Evolutionary conservation across 2,113 vertebrate species (phyloP).

Genomic region (Rostratula benghalensis): DNA sequence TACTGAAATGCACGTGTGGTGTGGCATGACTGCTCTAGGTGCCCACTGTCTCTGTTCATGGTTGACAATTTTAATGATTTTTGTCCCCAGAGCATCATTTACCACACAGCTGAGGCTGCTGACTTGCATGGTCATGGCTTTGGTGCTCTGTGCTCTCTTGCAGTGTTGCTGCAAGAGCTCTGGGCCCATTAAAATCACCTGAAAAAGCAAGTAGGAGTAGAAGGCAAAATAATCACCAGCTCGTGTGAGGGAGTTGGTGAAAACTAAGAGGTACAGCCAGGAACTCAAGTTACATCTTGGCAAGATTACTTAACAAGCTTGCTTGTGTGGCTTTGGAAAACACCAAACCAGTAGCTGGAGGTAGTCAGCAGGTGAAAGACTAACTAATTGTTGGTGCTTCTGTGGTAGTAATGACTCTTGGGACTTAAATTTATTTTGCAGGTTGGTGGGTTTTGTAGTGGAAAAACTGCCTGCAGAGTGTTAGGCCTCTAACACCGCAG

Average conservation of each 20-base stretch:
- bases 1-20: fast-evolving
- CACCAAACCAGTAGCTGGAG: background rate
- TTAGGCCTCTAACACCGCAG: background rate
- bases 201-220: background rate
- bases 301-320: background rate
- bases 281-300: conserved; percentile 26
- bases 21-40: background rate
- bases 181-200: background rate
- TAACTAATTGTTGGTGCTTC: background rate
- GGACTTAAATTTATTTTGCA: background rate
- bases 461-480: background rate
- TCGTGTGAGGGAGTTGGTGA: background rate
- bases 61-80: background rate
- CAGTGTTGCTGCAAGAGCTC: background rate
- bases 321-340: background rate
- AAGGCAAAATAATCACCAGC: background rate
- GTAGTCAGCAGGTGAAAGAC: background rate
- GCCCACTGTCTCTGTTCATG: background rate
- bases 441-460: background rate
- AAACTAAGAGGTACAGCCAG: background rate
- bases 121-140: fast-evolving
- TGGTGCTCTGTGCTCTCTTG: background rate
- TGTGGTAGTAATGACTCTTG: background rate
- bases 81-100: background rate
- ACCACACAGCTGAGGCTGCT: background rate